These are phyloP conservation scores for Sebastes paucispinis DNA, from an alignment of 2,797 vertebrate genomes.

Conservation along the genomic window DNA sequence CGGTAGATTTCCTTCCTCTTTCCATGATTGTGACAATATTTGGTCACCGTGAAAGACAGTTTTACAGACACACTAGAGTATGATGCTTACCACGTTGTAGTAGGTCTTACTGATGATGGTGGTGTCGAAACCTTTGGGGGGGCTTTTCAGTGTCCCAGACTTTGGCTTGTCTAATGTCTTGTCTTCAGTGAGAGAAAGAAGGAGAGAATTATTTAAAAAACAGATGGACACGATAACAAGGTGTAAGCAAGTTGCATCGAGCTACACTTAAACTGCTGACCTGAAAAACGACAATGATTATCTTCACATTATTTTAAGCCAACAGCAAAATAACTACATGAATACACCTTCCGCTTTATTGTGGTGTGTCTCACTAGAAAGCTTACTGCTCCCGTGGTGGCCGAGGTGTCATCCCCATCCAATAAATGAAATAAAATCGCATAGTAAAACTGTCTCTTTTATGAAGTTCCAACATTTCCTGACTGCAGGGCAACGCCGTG, in stretches of 20 bases:
- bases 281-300: not conserved
- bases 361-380: not conserved
- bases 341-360: not conserved
- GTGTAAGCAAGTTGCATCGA: not conserved
- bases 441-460: not conserved
- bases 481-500: not conserved
- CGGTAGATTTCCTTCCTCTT: not conserved
- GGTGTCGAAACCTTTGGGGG: conserved; percentile 93
- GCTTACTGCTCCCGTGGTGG: not conserved
- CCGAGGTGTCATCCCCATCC: not conserved
- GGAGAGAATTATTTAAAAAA: not conserved
- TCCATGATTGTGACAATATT: not conserved
- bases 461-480: not conserved
- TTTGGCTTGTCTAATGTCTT: conserved; percentile 89
- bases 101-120: conserved; percentile 96
- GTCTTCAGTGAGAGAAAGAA: conserved; percentile 74
- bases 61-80: not conserved
- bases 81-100: conserved; percentile 94
- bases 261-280: not conserved
- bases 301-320: not conserved
- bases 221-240: not conserved
- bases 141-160: conserved; percentile 90
- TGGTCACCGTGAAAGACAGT: not conserved
- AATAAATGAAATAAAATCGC: not conserved
- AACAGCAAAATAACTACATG: not conserved